phyloP scores from a whole-genome alignment of 2,888 invertebrate genomes.

The Agonum fuliginosum region DNA sequence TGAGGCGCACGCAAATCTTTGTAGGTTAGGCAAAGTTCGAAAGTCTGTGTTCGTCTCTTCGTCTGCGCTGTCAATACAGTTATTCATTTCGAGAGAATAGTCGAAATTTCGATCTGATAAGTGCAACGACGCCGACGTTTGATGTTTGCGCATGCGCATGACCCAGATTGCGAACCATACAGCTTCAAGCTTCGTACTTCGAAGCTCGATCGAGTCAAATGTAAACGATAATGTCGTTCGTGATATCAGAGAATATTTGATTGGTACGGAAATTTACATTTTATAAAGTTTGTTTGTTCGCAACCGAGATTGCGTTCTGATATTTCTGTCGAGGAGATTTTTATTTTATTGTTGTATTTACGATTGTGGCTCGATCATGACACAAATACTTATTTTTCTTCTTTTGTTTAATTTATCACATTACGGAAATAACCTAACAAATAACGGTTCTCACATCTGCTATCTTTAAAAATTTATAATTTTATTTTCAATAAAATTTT shows the following conservation, averaged over 20 bases:
- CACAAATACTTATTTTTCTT: constrained; percentile 39
- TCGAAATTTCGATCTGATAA: constrained; percentile 49
- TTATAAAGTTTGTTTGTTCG: constrained; percentile 57
- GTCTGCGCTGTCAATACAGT: constrained; percentile 25
- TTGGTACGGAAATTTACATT: constrained; percentile 58
- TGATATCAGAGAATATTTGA: constrained; percentile 56
- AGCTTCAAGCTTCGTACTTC: constrained; percentile 1
- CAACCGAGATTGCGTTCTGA: constrained; percentile 50
- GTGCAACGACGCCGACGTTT: constrained; percentile 13
- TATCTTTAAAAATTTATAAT: no score
- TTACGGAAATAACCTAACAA: not conserved
- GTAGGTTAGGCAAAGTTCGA: not conserved
- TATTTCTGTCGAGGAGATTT: constrained; percentile 46
- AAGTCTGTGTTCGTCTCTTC: not conserved
- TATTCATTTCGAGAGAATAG: constrained; percentile 48
- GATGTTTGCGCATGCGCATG: constrained; percentile 41
- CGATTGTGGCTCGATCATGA: constrained; percentile 26
- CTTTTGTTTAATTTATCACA: constrained; percentile 7
- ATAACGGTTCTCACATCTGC: not conserved
- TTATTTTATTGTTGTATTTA: constrained; percentile 56
- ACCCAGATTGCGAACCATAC: constrained; percentile 48
- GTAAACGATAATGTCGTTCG: constrained; percentile 55
- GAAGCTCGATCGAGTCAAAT: constrained; percentile 49
- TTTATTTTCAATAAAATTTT: no score
- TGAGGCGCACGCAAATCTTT: not conserved